Evolutionary conservation across 1,140 invertebrate genomes (phyloP), one percentile per base, ranked within the genome.

Genomic region (Ooceraea biroi): DNA sequence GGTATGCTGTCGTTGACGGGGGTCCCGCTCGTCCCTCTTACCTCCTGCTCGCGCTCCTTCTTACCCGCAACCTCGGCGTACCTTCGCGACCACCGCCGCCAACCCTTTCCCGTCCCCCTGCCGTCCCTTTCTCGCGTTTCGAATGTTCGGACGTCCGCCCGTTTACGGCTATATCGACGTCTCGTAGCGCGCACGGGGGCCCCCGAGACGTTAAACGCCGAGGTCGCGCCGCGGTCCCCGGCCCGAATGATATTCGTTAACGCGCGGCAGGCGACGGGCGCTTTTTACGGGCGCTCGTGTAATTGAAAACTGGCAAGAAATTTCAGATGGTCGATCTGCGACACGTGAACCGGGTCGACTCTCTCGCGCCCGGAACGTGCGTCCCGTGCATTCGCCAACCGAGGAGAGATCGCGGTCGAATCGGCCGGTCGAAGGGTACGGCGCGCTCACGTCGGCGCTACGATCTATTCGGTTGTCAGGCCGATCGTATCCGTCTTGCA

Each of bases 1-100:
- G 87, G 89, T 84, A 90, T 86, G 89, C 83, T 90, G 89, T 90
- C 89, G 89, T 88, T 88, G 89, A 88, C 87, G 89, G 89, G 76
- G 89, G 89, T 90, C 89, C 30, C 78, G 61, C 69, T 77, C 74
- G 66, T 74, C 58, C 69, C 61, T 76, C 73, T 71, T 74, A 44
- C 71, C 50, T 71, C 48, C 25, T 50, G 44, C 41, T 71, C 58
- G n/a, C 25, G 30, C 30, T 66, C 77, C 22, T 66, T 52, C 82
- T 72, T 60, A 57, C 61, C 19, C 25, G 27, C 19, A 61, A 44
- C 41, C 55, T 36, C 44, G 25, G 1, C 19, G 46, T 17, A 27
- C 65, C 44, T 19, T 57, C 17, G 58, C 8, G 14, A 12, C 22
- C 30, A 17, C 12, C 52, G 22, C 25, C 48, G 46, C 25, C 41